Evolutionary conservation across 1,140 invertebrate species (phyloP), one percentile per base, ranked within the genome.

Genomic region (Arctopsyche grandis): DNA sequence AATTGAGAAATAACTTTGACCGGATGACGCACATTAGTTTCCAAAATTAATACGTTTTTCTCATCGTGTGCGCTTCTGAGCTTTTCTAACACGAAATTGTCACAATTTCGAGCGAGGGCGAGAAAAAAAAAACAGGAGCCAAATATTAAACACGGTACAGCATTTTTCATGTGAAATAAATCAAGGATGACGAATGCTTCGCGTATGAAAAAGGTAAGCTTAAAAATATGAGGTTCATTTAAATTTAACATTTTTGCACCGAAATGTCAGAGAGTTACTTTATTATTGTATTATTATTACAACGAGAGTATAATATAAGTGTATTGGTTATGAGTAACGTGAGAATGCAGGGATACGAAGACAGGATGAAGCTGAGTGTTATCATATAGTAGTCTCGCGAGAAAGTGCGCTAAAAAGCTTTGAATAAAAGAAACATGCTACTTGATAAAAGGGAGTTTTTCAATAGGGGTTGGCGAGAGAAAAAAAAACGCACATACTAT

Each of bases 401-500:
- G 71, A 46, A 43, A 56, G 44, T 56, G 71, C 22, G 21, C 74
- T 75, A 52, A 74, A 79, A 80, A 60, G 79, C 75, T 80, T 80
- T 80, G 79, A 80, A 80, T 80, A 80, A 80, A 80, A 77, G 79
- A 80, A 77, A 80, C 79, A 76, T 69, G 75, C 48, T 24, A n/a
- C 66, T 16, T 60, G 70, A 80, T 77, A 76, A 80, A 73, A 56
- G 75, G 79, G 16, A 21, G 75, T 77, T 77, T 77, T 77, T 66
- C 56, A 44, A 77, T 70, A 22, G 69, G 44, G 21, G 12, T n/a
- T 10, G 10, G 24, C 70, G 74, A 80, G 71, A 69, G 70, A 71
- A 66, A 60, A 60, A 60, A 60, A 60, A 60, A 60, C 56, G 56
- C 56, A 21, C 9, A 77, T 75, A 77, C 79, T 80, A 80, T 80